Base-by-base conservation (phyloP, 2,888 invertebrate genomes). In the Pogonocherus hispidulus region DNA sequence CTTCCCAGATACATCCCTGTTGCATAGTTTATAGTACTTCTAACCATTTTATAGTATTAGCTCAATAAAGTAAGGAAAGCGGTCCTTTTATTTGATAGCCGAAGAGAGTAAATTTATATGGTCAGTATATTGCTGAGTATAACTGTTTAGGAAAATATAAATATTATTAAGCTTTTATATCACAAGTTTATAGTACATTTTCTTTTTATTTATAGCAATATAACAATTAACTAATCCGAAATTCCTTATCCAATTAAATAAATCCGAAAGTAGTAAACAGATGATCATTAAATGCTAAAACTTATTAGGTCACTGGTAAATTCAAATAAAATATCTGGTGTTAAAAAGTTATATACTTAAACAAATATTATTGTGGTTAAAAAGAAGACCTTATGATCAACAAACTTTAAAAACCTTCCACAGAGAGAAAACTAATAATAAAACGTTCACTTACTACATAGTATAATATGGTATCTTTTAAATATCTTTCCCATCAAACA, bases 61-160 rank as follows among this genome's bases (percentile, higher is more conserved):
- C 22, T 51, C 49, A 23, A 51, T 51, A 51, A 23, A 51, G 49
- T 23, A 22, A 51, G 23, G 23, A 51, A 51, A 51, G n/a, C 49
- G 49, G 11, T 51, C 22, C n/a, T 20, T 51, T 51, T 23, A 51
- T 51, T 51, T 51, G 23, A 23, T 51, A 22, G 14, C 23, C 49
- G 22, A 51, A 23, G 49, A 14, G 23, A 51, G 49, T 51, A 51
- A 51, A 51, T 51, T 51, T 51, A 51, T 51, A 51, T 51, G 49
- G 49, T 23, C 23, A 23, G 14, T 51, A 51, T 51, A 23, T 51
- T 4, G 49, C 49, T 23, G 23, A 11, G 23, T 23, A 23, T 51
- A n/a, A 22, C 23, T 14, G 22, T 23, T 23, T 51, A 22, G 23
- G 23, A 23, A 11, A 23, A 51, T 32, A 51, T 51, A 51, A 23